Evolutionary conservation across 2,888 invertebrate species (phyloP), one percentile per base, ranked within the genome.

Genomic region (Maniola hyperantus): DNA sequence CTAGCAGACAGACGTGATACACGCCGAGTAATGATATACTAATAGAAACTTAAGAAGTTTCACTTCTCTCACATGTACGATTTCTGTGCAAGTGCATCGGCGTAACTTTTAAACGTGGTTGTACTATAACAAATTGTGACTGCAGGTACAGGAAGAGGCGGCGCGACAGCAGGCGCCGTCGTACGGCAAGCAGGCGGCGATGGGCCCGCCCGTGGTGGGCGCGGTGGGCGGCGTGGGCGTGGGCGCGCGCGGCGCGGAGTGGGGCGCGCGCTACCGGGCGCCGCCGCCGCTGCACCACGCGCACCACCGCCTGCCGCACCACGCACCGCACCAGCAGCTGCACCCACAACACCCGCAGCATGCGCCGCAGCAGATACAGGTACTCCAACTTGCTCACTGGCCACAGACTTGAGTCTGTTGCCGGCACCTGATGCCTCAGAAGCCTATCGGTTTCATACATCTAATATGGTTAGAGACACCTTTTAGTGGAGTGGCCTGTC

Each of bases 71-170:
- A 26, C 26, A 26, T 26, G 26, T 26, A 26, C 26, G 26, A 26
- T 26, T 26, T 26, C 26, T 26, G 26, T 4, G 26, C 26, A 26
- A 4, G 26, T 26, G 4, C 26, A 26, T 26, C 26, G 26, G 26
- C 26, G 26, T 26, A 26, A 26, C 13, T n/a, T 44, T n/a, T 15
- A 46, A n/a, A 44, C 4, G 44, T n/a, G 44, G 26, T 8, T 18
- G 8, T 10, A 26, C 7, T 39, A 6, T 26, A n/a, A n/a, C n/a
- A n/a, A n/a, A 20, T 53, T 15, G 10, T 13, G 18, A 8, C 15
- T 4, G n/a, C 95, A 96, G 92, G 95, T 98, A 5, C 98, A 98
- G 84, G 98, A 97, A 81, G 97, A 97, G 82, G 98, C 97, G 61
- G 97, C 97, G 8, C 93, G 97, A 54, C 97, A 98, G 82, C 97